These are phyloP conservation scores for Microtus pennsylvanicus DNA, from an alignment of 2,113 vertebrate genomes.

Conservation along the genomic window DNA sequence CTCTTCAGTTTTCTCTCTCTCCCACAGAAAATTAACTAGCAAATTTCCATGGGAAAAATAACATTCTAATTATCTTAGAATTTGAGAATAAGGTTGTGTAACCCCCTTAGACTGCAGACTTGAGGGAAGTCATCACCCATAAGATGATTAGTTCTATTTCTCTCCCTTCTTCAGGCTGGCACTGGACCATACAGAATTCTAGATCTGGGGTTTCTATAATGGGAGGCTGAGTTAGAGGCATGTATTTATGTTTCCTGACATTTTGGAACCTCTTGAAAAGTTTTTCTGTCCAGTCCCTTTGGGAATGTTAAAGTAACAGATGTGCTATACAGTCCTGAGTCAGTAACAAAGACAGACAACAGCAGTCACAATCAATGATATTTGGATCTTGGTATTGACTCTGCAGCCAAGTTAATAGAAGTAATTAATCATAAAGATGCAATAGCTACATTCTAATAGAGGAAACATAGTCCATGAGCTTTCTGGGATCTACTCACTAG, in stretches of 20 bases:
- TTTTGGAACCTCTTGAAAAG: background rate
- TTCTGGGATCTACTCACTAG: background rate
- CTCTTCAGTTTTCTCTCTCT: background rate
- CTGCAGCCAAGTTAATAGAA: background rate
- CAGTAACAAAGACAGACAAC: background rate
- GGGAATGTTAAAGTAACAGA: background rate
- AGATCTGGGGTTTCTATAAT: background rate
- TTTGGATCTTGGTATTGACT: background rate
- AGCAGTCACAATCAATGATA: fast-evolving
- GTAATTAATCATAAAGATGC: background rate
- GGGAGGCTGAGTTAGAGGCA: background rate
- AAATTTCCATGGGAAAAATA: background rate
- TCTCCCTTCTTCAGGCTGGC: background rate
- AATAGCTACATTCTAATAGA: background rate
- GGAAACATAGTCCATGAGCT: background rate
- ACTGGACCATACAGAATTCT: background rate
- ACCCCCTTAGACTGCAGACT: background rate
- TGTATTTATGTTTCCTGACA: background rate
- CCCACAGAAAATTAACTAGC: background rate
- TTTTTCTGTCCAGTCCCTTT: background rate
- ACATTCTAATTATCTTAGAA: background rate
- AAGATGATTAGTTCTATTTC: background rate
- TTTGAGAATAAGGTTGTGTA: background rate
- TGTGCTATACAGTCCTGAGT: background rate
- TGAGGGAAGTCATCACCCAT: background rate